phyloP scores from a whole-genome alignment of 2,888 invertebrate species.

The Rambutsinella grinnellia region DNA sequence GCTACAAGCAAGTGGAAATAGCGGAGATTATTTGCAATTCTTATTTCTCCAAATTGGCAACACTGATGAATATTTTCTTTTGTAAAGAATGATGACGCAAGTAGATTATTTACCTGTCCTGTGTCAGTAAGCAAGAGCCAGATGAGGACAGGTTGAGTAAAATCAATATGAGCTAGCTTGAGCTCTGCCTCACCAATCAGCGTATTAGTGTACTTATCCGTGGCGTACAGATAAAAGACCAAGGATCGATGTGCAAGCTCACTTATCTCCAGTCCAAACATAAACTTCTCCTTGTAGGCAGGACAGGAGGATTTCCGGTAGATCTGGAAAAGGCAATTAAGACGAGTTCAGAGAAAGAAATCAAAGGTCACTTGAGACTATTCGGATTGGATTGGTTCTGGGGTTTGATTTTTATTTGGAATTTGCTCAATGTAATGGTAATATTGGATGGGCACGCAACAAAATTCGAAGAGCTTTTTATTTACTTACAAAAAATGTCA shows the following conservation, averaged over 20 bases:
- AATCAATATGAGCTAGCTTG: constrained; percentile 76
- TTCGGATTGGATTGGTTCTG: neutral
- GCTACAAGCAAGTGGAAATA: too few relatives aligned
- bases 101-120: constrained; percentile 77
- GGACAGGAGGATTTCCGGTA: constrained; percentile 79
- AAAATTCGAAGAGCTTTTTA: too few relatives aligned
- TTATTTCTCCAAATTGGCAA: too few relatives aligned
- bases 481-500: too few relatives aligned
- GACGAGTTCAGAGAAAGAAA: constrained; percentile 1
- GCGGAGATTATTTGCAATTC: too few relatives aligned
- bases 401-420: neutral
- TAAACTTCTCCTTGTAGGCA: constrained; percentile 83
- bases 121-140: constrained; percentile 84
- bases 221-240: constrained; percentile 79
- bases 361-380: constrained; percentile 2
- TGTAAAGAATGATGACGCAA: too few relatives aligned
- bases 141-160: constrained; percentile 76
- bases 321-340: constrained; percentile 69
- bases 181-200: constrained; percentile 79
- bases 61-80: too few relatives aligned
- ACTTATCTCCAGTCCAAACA: constrained; percentile 75
- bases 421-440: neutral
- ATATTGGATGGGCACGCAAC: constrained; percentile 24
- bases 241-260: constrained; percentile 75
- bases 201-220: constrained; percentile 76